Conservation (phyloP, 2,888 invertebrate genomes). For the Hydroisotoma schaefferi region DNA sequence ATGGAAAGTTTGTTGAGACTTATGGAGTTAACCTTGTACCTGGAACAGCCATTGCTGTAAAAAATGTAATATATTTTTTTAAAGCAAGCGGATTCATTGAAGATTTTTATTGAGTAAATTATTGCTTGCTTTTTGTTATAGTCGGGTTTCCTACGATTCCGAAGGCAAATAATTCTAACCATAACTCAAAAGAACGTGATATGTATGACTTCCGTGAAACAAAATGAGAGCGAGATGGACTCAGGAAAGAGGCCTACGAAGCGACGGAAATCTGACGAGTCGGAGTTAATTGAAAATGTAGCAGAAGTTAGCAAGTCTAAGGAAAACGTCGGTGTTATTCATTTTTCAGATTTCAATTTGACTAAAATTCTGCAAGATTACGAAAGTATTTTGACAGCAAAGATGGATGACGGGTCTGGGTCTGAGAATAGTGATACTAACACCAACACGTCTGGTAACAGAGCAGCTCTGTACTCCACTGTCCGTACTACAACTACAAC, state of each 20-base stretch:
- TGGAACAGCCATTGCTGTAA: conserved; percentile 39
- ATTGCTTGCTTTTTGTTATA: conserved; percentile 12
- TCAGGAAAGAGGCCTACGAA: background rate
- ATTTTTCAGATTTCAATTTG: conserved; percentile 16
- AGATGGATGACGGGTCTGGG: background rate
- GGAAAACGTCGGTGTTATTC: conserved; percentile 12
- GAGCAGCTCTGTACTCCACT: background rate
- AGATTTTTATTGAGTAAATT: background rate
- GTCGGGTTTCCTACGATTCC: conserved; percentile 24
- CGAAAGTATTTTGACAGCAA: conserved; percentile 5
- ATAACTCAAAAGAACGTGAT: conserved; percentile 33
- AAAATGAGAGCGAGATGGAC: background rate
- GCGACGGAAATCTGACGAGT: background rate
- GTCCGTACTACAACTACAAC: background rate
- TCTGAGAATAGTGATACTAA: background rate
- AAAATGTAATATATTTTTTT: conserved; percentile 28
- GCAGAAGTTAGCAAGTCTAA: background rate
- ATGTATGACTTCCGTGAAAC: conserved; percentile 18
- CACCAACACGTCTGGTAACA: background rate
- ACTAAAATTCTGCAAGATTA: conserved; percentile 19
- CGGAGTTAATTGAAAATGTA: background rate
- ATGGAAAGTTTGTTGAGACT: conserved; percentile 20
- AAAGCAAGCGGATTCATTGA: background rate
- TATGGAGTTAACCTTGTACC: conserved; percentile 25
- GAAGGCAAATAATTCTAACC: conserved; percentile 24